These are phyloP conservation scores for Euwallacea fornicatus DNA, from an alignment of 1,140 invertebrate species.

Conservation along the genomic window DNA sequence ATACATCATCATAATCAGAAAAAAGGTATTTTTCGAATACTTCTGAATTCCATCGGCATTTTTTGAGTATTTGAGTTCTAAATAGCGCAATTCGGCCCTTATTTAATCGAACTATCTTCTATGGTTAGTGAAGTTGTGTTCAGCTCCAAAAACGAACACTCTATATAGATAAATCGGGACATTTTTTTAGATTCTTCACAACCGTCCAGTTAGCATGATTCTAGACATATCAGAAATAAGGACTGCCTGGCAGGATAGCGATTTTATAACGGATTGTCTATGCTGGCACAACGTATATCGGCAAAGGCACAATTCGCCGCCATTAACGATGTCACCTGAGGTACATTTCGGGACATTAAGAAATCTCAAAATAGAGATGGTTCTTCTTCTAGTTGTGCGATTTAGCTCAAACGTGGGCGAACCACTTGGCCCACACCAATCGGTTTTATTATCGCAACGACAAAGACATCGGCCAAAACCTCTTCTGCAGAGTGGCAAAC, in stretches of 20 bases:
- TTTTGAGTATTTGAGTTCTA: no score
- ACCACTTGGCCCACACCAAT: constrained; percentile 77
- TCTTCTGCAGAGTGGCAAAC: constrained; percentile 71
- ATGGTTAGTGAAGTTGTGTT: no score
- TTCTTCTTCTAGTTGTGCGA: constrained; percentile 66
- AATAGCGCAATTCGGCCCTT: no score
- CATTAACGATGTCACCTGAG: constrained; percentile 72
- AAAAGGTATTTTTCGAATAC: no score
- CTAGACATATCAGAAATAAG: constrained; percentile 68
- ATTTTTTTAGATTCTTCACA: constrained; percentile 47
- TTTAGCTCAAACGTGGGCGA: constrained; percentile 83
- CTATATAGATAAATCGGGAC: background rate
- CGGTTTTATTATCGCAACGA: constrained; percentile 75
- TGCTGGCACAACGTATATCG: constrained; percentile 81
- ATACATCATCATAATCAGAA: no score
- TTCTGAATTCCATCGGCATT: no score
- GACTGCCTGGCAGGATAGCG: constrained; percentile 75
- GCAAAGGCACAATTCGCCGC: constrained; percentile 69
- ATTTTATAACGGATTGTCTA: constrained; percentile 77
- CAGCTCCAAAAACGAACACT: no score
- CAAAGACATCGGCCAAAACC: constrained; percentile 73
- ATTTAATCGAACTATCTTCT: no score
- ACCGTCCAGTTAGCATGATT: constrained; percentile 66
- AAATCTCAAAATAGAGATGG: constrained; percentile 6
- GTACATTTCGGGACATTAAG: constrained; percentile 52